A percentile compares a stretch with the other conserved stretches of the same genome.
These are phyloP conservation scores for Aulostomus chinensis DNA, from an alignment of 2,797 vertebrate species.

Conservation along the genomic window DNA sequence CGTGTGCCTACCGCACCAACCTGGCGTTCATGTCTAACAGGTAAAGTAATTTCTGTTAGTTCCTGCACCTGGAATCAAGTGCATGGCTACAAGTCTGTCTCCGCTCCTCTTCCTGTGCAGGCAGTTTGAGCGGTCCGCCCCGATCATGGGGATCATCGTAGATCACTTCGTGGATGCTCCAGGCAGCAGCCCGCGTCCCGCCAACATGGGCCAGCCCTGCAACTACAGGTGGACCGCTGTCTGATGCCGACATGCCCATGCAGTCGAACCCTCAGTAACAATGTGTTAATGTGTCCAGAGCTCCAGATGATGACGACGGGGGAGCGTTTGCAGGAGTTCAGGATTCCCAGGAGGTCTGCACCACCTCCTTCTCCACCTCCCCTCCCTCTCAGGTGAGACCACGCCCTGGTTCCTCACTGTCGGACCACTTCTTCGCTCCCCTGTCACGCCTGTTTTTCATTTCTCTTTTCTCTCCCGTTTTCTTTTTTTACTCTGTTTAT, in stretches of 20 bases:
- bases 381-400: slow-evolving; percentile 93
- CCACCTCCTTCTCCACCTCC: slow-evolving; percentile 98
- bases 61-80: not conserved
- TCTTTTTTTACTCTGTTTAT: slow-evolving; percentile 25
- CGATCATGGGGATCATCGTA: slow-evolving; percentile 99
- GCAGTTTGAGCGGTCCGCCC: slow-evolving; percentile 94
- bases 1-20: slow-evolving; percentile 97
- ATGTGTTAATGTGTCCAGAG: slow-evolving; percentile 68
- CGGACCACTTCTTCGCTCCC: slow-evolving; percentile 19
- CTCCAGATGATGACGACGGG: slow-evolving; percentile 86
- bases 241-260: no score
- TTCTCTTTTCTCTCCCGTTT: slow-evolving; percentile 56
- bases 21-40: slow-evolving; percentile 97
- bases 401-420: not conserved
- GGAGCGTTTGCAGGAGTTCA: slow-evolving; percentile 86
- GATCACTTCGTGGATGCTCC: slow-evolving; percentile 98
- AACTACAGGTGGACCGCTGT: slow-evolving; percentile 80
- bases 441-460: slow-evolving; percentile 45
- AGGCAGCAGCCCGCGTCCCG: slow-evolving; percentile 85
- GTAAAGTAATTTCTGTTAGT: slow-evolving; percentile 67
- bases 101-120: no score
- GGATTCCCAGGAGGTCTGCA: slow-evolving; percentile 97
- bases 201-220: slow-evolving; percentile 71
- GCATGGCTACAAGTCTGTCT: not conserved
- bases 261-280: no score